Conservation (phyloP, 2,888 invertebrate genomes). For the Cephus runcator region DNA sequence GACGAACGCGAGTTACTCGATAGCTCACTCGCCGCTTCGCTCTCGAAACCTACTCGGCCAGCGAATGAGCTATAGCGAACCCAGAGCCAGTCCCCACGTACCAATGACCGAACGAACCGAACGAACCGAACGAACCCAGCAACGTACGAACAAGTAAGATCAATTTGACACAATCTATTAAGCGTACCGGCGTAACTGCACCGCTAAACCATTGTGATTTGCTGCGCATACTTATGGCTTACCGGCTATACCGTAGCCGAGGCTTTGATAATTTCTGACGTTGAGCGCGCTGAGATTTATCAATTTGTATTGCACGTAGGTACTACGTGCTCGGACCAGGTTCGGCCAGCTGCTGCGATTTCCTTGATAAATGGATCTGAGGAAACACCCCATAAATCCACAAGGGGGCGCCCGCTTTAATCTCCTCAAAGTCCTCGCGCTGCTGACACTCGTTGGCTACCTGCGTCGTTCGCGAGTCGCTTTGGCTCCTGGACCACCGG, state of each 20-base stretch:
- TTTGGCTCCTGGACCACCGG: no score
- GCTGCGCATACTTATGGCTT: constrained; percentile 17
- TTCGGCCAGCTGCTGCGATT: background rate
- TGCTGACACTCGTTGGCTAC: no score
- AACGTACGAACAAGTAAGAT: constrained; percentile 22
- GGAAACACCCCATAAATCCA: background rate
- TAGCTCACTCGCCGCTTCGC: constrained; percentile 20
- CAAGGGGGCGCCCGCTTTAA: background rate
- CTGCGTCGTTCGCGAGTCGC: no score
- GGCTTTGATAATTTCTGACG: constrained; percentile 4
- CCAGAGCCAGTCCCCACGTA: no score
- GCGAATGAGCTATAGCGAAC: no score
- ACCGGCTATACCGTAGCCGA: background rate
- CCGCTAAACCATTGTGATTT: constrained; percentile 46
- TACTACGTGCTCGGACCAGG: background rate
- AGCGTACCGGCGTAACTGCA: constrained; percentile 21
- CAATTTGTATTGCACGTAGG: background rate
- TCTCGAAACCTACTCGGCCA: background rate
- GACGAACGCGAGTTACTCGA: constrained; percentile 26
- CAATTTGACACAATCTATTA: constrained; percentile 55
- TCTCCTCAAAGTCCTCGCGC: no score
- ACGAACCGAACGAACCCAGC: no score
- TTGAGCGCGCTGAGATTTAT: constrained; percentile 3
- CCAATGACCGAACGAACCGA: no score
- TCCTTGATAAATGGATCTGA: background rate